Conservation (phyloP, 2,113 vertebrate genomes). For the Australoheros scitulus region DNA sequence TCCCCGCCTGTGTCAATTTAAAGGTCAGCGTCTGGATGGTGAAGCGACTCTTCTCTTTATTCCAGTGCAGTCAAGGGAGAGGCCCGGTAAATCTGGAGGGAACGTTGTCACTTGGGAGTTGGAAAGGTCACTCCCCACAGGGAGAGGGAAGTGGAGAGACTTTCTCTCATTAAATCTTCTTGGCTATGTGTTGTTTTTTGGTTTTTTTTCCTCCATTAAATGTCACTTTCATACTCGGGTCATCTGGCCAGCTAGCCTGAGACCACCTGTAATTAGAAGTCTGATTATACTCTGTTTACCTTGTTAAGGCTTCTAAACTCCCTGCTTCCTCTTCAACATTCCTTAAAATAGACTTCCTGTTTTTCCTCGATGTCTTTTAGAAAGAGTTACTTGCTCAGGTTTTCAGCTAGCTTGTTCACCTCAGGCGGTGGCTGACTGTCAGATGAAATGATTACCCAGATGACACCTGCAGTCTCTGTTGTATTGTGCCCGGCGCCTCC, state of each 20-base stretch:
- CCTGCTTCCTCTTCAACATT: neutral
- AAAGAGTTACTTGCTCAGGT: neutral
- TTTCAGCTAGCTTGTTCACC: slow-evolving; percentile 4
- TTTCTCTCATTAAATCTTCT: slow-evolving; percentile 78
- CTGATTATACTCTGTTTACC: slow-evolving; percentile 62
- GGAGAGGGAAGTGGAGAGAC: slow-evolving; percentile 63
- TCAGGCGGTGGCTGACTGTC: neutral
- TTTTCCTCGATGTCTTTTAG: neutral
- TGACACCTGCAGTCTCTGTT: slow-evolving; percentile 47
- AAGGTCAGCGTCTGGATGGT: slow-evolving; percentile 75
- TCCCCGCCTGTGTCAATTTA: slow-evolving; percentile 70
- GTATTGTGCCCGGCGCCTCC: slow-evolving; percentile 8
- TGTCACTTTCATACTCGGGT: slow-evolving; percentile 76
- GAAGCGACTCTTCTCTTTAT: slow-evolving; percentile 68
- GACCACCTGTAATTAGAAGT: slow-evolving; percentile 62
- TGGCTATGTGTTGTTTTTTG: slow-evolving; percentile 36
- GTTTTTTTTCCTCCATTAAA: slow-evolving; percentile 57
- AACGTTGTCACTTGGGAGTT: slow-evolving; percentile 72
- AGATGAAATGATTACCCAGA: slow-evolving; percentile 35
- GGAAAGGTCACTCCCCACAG: slow-evolving; percentile 79
- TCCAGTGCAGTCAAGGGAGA: slow-evolving; percentile 63
- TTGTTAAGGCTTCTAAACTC: slow-evolving; percentile 35
- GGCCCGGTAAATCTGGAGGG: slow-evolving; percentile 77
- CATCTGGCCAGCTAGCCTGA: slow-evolving; percentile 46
- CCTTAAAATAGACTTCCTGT: slow-evolving; percentile 10